Evolutionary conservation across 2,113 vertebrate genomes (phyloP).

Genomic region (Catharus minimus): DNA sequence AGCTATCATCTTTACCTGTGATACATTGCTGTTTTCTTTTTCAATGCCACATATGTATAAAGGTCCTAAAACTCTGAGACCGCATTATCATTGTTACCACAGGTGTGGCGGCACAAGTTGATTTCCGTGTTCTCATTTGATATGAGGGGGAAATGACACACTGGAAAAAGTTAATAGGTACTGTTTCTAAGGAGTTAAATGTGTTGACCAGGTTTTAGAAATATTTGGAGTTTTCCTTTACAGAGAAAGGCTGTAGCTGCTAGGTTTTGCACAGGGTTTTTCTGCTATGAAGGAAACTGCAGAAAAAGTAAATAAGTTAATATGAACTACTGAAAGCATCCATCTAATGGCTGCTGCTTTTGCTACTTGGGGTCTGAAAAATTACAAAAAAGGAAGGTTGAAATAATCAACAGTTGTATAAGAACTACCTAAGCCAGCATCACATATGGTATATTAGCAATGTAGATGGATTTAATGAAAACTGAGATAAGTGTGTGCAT

Average conservation of each 20-base stretch:
- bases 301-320: not conserved
- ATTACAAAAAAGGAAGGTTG: slow-evolving; percentile 4
- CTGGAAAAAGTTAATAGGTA: not conserved
- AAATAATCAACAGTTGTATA: slow-evolving; percentile 1
- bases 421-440: not conserved
- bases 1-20: not conserved
- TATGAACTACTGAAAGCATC: not conserved
- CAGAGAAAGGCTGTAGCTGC: not conserved
- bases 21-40: not conserved
- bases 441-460: not conserved
- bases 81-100: not conserved
- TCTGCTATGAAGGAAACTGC: not conserved
- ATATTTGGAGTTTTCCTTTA: not conserved
- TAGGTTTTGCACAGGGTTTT: not conserved
- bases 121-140: not conserved
- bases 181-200: not conserved
- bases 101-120: not conserved
- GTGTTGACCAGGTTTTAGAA: not conserved
- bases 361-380: slow-evolving; percentile 15
- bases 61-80: not conserved
- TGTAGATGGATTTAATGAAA: not conserved
- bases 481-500: not conserved
- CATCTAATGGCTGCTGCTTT: not conserved
- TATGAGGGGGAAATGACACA: not conserved
- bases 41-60: not conserved